These are phyloP conservation scores for Nomada flava DNA, from an alignment of 2,888 invertebrate species.

Conservation along the genomic window DNA sequence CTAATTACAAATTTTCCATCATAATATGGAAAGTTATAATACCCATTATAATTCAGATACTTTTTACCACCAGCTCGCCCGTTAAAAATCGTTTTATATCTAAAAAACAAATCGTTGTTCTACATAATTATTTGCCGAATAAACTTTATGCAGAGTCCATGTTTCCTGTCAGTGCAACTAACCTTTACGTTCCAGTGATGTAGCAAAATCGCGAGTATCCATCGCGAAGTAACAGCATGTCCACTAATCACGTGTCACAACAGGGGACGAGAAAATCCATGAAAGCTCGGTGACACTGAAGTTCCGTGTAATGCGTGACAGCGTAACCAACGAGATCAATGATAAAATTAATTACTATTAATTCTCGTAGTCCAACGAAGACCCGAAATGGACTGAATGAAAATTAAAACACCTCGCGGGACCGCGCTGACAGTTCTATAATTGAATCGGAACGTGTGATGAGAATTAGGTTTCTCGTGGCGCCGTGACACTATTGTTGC, in stretches of 20 bases:
- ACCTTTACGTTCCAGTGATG: neutral
- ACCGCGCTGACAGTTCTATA: constrained; percentile 2
- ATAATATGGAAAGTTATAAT: too few relatives aligned
- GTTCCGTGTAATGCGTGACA: constrained; percentile 22
- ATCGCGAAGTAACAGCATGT: neutral
- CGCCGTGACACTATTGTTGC: neutral
- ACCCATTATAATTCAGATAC: too few relatives aligned
- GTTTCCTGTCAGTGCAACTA: neutral
- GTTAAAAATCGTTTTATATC: too few relatives aligned
- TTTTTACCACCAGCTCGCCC: too few relatives aligned
- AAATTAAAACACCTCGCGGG: constrained; percentile 19
- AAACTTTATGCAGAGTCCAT: neutral
- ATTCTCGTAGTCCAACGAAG: neutral
- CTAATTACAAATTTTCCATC: too few relatives aligned
- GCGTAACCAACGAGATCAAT: constrained; percentile 20
- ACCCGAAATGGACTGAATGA: neutral
- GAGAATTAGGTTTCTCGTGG: neutral
- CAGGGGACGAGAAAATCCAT: constrained; percentile 1
- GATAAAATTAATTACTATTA: constrained; percentile 32
- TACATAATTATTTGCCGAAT: neutral
- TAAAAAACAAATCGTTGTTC: neutral
- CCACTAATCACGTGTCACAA: constrained; percentile 22
- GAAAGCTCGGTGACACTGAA: neutral
- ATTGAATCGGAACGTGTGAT: neutral
- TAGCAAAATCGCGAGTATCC: constrained; percentile 7